Base-by-base conservation (phyloP, 2,797 vertebrate species). In the Aeoliscus strigatus region DNA sequence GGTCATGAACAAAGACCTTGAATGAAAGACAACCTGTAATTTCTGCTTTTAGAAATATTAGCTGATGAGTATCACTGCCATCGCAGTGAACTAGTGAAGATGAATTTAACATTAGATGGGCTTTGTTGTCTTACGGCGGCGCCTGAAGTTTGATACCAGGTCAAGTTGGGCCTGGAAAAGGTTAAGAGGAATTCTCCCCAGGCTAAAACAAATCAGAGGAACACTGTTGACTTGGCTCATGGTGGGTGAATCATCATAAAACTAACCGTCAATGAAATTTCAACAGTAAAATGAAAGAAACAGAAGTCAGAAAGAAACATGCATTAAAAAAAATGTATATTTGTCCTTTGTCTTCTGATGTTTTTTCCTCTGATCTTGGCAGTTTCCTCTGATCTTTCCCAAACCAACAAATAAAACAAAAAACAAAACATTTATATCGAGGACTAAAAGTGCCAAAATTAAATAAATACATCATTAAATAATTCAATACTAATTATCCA, bases 41-140 rank as follows among this genome's bases (percentile, higher is more conserved):
- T 6, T 9, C 24, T 25, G 24, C 4, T 23, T 25, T 25, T 25
- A 7, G 9, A 25, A 7, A 3, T 31, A 10, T 59, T 35, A 38
- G 23, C 42, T 72, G 58, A 73, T 72, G 35, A 72, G 43, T 25
- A 61, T 52, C 36, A 48, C 27, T n/a, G n/a, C n/a, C n/a, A n/a
- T n/a, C n/a, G n/a, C n/a, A n/a, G n/a, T n/a, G n/a, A 47, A 47
- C 36, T 15, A 44, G 32, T 30, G 43, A 57, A 65, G 63, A 80
- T 55, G 40, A 66, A 79, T 60, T 73, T 68, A 66, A 51, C 49
- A 45, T 61, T 37, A 39, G 40, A 60, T 72, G 39, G 66, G 71
- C 59, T 54, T 74, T 77, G 60, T 81, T 79, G 71, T 75, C 53
- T 29, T 70, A 64, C 71, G 53, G 35, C 27, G 52, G 49, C 43